Evolutionary conservation across 2,888 invertebrate species (phyloP).

Genomic region (Himalopsyche kuldschensis): DNA sequence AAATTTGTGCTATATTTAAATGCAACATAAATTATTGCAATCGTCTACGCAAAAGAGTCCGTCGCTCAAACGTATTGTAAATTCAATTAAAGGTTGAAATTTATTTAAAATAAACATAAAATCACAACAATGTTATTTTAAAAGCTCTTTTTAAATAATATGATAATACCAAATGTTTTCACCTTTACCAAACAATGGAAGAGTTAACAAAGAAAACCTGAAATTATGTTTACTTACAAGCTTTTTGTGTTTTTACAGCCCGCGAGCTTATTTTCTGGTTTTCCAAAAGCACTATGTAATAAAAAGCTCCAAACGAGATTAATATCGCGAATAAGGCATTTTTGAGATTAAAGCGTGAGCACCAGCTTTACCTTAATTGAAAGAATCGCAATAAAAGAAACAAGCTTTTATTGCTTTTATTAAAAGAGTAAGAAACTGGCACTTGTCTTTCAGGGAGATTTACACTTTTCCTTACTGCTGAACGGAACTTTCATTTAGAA

Average conservation of each 20-base stretch:
- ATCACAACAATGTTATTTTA: too few relatives aligned
- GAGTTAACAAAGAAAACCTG: not conserved
- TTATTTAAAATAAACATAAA: too few relatives aligned
- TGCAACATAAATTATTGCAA: too few relatives aligned
- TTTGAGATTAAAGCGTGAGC: conserved; percentile 27
- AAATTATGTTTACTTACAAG: not conserved
- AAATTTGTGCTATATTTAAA: too few relatives aligned
- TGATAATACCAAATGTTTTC: not conserved
- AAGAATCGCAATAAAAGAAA: conserved; percentile 37
- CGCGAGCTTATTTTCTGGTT: not conserved
- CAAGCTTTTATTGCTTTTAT: conserved; percentile 34
- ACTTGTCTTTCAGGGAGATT: not conserved
- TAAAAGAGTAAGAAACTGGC: conserved; percentile 15
- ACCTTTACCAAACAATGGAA: not conserved
- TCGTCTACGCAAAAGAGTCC: too few relatives aligned
- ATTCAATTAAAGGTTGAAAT: too few relatives aligned
- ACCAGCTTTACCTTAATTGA: conserved; percentile 36
- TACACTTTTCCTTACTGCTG: not conserved
- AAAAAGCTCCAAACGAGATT: conserved; percentile 1
- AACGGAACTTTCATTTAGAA: not conserved
- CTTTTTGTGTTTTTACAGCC: not conserved
- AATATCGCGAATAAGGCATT: not conserved
- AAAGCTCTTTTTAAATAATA: too few relatives aligned
- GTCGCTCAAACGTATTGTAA: too few relatives aligned
- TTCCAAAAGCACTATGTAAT: not conserved